Evolutionary conservation across 2,797 vertebrate species (phyloP), one percentile per base, ranked within the genome.

Genomic region (Betta splendens): DNA sequence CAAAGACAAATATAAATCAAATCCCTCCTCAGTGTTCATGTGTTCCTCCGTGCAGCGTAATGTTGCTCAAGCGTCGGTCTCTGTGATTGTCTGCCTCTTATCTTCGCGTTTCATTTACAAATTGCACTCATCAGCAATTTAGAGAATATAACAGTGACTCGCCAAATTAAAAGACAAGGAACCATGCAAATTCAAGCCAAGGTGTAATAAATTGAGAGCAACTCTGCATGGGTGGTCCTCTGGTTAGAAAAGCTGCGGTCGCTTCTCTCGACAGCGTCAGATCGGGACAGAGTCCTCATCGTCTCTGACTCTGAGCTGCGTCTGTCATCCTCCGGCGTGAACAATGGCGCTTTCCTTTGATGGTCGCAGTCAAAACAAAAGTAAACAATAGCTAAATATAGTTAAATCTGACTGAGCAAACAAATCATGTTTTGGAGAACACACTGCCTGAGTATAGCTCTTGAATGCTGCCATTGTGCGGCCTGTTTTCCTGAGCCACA

Each of bases 401-500:
- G 42, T 35, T 60, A 20, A 71, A 55, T 75, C 61, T 53, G 49
- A 74, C 44, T 56, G 38, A 57, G 54, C 22, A 60, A 66, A 75
- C 55, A 71, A 81, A 75, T 64, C 21, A 49, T 76, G 18, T 69
- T 62, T 49, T 28, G 20, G 38, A 44, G 39, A 39, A 57, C 61
- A 45, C 45, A 46, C 36, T 46, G 44, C 17, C 4, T 80, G 55
- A 77, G 66, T 65, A n/a, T n/a, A 40, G 18, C 7, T 9, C 66
- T 55, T 77, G 65, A 82, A 80, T 73, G 54, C 53, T 56, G 39
- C 32, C 63, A 72, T 74, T 84, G 70, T 85, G 40, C 29, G 12
- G 43, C 49, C 39, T 65, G 72, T 71, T 77, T 82, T 53, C 46
- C 68, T 75, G 52, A 64, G 61, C 40, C 57, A 51, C 72, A 61